These are phyloP conservation scores for Echiichthys vipera DNA, from an alignment of 2,797 vertebrate species.

Conservation along the genomic window DNA sequence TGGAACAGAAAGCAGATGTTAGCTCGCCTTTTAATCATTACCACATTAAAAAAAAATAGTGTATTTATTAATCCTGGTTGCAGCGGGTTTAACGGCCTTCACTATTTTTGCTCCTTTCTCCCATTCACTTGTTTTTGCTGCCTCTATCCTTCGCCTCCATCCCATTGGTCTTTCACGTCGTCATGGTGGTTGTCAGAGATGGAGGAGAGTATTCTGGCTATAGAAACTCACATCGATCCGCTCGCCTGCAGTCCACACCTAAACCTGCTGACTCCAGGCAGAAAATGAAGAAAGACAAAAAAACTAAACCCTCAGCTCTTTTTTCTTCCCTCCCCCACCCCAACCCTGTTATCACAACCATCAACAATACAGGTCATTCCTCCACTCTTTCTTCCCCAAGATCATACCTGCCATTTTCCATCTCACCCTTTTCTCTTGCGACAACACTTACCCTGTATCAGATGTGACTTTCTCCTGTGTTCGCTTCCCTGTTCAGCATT, in stretches of 20 bases:
- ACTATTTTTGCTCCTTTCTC: conserved; percentile 9
- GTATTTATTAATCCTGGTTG: conserved; percentile 31
- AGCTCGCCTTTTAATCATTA: conserved; percentile 20
- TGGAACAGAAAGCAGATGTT: conserved; percentile 12
- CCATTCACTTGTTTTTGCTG: conserved; percentile 34
- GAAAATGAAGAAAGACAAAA: conserved; percentile 66
- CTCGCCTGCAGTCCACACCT: conserved; percentile 68
- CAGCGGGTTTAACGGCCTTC: conserved; percentile 22
- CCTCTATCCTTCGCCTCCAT: conserved; percentile 47
- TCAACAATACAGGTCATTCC: conserved; percentile 64
- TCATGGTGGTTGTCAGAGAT: conserved; percentile 78
- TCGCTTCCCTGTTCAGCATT: conserved; percentile 53
- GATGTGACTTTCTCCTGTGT: conserved; percentile 44
- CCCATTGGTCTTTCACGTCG: conserved; percentile 64
- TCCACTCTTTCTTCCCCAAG: conserved; percentile 28
- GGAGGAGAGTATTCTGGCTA: conserved; percentile 75
- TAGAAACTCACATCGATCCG: conserved; percentile 83
- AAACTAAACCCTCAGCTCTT: conserved; percentile 72
- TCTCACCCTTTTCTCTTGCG: conserved; percentile 25
- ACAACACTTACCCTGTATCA: conserved; percentile 44
- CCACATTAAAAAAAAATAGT: conserved; percentile 6
- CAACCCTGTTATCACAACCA: conserved; percentile 51
- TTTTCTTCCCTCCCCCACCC: conserved; percentile 49
- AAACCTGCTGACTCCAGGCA: conserved; percentile 82
- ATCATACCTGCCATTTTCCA: conserved; percentile 51